Base-by-base conservation (phyloP, 1,140 invertebrate genomes). In the Heliconius eleuchia region DNA sequence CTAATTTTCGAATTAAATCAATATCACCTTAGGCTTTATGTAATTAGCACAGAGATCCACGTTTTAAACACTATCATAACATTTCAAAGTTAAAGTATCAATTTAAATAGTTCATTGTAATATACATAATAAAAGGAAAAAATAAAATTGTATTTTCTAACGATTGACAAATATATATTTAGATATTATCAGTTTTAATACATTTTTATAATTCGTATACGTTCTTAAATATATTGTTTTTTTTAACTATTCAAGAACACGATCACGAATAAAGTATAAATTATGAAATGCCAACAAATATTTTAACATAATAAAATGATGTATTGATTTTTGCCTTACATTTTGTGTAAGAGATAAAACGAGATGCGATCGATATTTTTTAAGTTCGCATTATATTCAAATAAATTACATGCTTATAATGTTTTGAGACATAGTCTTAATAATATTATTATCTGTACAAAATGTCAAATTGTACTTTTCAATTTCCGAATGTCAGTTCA, bases 311-410 rank as follows among this genome's bases (percentile, higher is more conserved):
- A 55, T n/a, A 57, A 57, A 57, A 57, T 8, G 55, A 23, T 23
- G 19, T 57, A 57, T 23, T 8, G 7, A 57, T 57, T 57, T 46
- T 57, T 66, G 27, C 11, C 60, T 66, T 30, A 66, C 27, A 66
- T 11, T 16, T 16, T 46, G 42, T 46, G 42, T 46, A 46, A 66
- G 9, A 66, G 27, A 30, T 27, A 66, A 23, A 60, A 60, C 55
- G 55, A 60, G 55, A 60, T 60, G n/a, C 55, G 1, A 60, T 60
- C 13, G 42, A 16, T 46, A 16, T 46, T 46, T 46, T 46, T 46
- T 46, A 46, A 23, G 34, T 52, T 37, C 76, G 76, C 55, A 77
- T 55, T 37, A 55, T 71, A 77, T 77, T 72, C 70, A 72, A 77
- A 71, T 77, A 52, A 77, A 46, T 39, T 5, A 70, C 23, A 46